phyloP scores from a whole-genome alignment of 2,888 invertebrate genomes.

The Emmelina monodactyla region DNA sequence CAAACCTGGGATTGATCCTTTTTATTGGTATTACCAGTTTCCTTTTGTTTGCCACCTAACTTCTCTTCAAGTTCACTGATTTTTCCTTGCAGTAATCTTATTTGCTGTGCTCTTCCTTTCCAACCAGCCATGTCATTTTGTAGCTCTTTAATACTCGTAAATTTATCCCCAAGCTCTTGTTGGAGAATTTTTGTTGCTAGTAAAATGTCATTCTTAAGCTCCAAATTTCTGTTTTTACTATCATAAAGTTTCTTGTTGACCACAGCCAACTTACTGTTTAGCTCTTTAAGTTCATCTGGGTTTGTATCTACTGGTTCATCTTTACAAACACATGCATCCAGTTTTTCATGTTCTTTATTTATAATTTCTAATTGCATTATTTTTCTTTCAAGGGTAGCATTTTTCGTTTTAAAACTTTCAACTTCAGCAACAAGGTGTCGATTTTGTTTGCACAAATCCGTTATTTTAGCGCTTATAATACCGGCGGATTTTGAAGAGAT shows the following conservation, averaged over 20 bases:
- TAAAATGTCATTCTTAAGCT: slow-evolving; percentile 75
- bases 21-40: slow-evolving; percentile 28
- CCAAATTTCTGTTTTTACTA: slow-evolving; percentile 71
- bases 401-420: slow-evolving; percentile 67
- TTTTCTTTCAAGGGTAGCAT: slow-evolving; percentile 58
- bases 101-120: slow-evolving; percentile 82
- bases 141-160: slow-evolving; percentile 69
- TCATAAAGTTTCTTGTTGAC: slow-evolving; percentile 73
- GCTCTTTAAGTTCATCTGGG: slow-evolving; percentile 62
- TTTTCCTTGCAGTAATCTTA: slow-evolving; percentile 73
- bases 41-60: slow-evolving; percentile 47
- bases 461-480: slow-evolving; percentile 69
- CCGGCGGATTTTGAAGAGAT: slow-evolving; percentile 60
- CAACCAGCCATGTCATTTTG: slow-evolving; percentile 69
- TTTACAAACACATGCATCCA: slow-evolving; percentile 43
- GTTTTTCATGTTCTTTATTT: slow-evolving; percentile 37
- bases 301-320: slow-evolving; percentile 46
- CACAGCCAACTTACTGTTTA: slow-evolving; percentile 67
- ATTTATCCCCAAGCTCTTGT: slow-evolving; percentile 78
- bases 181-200: slow-evolving; percentile 76
- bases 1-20: slow-evolving; percentile 40
- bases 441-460: slow-evolving; percentile 72
- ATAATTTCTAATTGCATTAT: slow-evolving; percentile 47
- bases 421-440: slow-evolving; percentile 70
- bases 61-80: slow-evolving; percentile 72